Conservation (phyloP, 2,797 vertebrate species). For the Tachyglossus aculeatus region DNA sequence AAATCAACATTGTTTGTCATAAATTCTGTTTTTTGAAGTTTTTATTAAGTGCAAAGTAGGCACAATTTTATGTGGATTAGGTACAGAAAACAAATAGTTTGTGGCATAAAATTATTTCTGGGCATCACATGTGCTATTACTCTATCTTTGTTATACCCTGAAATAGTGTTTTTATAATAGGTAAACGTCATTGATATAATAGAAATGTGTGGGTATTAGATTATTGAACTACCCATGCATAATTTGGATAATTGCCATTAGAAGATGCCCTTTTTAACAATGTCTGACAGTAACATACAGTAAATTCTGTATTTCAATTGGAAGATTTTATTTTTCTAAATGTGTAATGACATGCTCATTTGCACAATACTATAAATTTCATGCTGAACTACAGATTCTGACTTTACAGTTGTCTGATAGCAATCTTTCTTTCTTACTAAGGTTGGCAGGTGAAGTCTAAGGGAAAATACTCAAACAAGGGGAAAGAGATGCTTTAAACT, state of each 20-base stretch:
- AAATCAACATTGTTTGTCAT: background rate
- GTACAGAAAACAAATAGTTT: no score
- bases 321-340: slow-evolving; percentile 31
- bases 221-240: slow-evolving; percentile 60
- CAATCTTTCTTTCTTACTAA: slow-evolving; percentile 50
- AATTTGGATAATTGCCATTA: slow-evolving; percentile 69
- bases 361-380: slow-evolving; percentile 52
- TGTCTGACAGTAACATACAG: slow-evolving; percentile 28
- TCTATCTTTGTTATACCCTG: slow-evolving; percentile 12
- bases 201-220: slow-evolving; percentile 48
- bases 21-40: background rate
- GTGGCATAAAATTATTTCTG: slow-evolving; percentile 12
- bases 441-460: slow-evolving; percentile 31
- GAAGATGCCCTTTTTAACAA: slow-evolving; percentile 46
- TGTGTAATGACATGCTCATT: slow-evolving; percentile 46
- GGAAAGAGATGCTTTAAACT: no score
- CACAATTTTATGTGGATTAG: background rate
- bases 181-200: slow-evolving; percentile 59
- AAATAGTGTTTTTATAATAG: slow-evolving; percentile 29
- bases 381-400: slow-evolving; percentile 31
- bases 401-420: slow-evolving; percentile 40
- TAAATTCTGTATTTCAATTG: slow-evolving; percentile 26
- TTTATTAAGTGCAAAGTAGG: background rate
- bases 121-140: no score
- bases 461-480: slow-evolving; percentile 38